Base-by-base conservation (phyloP, 2,113 vertebrate genomes). In the Puntigrus tetrazona region DNA sequence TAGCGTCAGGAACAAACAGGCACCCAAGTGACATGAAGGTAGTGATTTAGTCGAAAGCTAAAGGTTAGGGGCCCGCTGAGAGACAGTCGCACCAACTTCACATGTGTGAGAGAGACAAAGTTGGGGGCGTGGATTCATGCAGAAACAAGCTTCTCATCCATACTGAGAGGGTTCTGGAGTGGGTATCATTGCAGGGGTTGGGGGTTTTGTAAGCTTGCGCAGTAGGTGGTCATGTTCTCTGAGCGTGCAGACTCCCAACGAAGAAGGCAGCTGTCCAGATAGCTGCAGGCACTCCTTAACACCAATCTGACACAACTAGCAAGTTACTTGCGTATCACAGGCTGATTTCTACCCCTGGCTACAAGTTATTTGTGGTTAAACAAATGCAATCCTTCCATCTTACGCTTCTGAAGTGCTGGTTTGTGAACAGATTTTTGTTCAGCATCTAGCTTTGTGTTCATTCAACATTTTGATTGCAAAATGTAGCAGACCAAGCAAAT, bases 1-100 rank as follows among this genome's bases (percentile, higher is more conserved):
- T 88, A 90, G 89, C 90, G 81, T 74, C 87, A 76, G 89, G 88
- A 94, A 92, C 91, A 90, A 84, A 89, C 84, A 87, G 74, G 74
- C 84, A 73, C 82, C 29, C 45, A 22, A 55, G 81, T 81, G 85
- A 89, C 88, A 89, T 70, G 47, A 76, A 81, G 47, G 78, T n/a
- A 86, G 73, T 83, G 85, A 88, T 89, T 87, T 86, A 88, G 88
- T 83, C 41, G 41, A 63, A 74, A 85, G 72, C 76, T 84, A 85
- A 88, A 90, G 88, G 89, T 88, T 85, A 88, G 52, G 59, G 73
- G 14, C 74, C 86, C 18, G 29, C 79, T 69, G 87, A 55, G 84
- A 85, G 38, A 85, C 70, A 74, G 82, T 55, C 29, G 20, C 25
- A 38, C 6, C 78, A 85, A 73, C 47, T 55, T 80, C 65, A 47